Conservation (phyloP, 2,888 invertebrate species). For the Drosophila kokeensis region DNA sequence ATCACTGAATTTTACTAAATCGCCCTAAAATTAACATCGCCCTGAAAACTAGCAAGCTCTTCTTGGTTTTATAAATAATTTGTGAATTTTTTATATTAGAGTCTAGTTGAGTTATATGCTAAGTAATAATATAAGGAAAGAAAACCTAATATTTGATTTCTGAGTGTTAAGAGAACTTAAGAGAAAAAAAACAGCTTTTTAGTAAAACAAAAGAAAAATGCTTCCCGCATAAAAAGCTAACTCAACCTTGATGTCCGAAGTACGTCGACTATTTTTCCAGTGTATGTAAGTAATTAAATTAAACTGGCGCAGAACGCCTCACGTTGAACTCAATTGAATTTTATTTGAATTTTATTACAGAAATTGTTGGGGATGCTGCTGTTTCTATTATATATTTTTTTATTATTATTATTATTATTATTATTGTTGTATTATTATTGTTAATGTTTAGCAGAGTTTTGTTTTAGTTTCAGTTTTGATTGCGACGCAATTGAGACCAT, state of each 20-base stretch:
- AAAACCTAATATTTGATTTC: not conserved
- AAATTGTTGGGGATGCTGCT: slow-evolving; percentile 41
- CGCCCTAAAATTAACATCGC: too few species aligned
- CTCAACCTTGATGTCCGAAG: not conserved
- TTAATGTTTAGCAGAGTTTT: slow-evolving; percentile 14
- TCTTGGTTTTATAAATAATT: too few species aligned
- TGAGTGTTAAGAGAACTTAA: not conserved
- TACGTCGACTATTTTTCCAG: not conserved
- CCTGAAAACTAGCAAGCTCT: too few species aligned
- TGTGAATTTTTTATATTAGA: not conserved
- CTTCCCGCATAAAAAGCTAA: not conserved
- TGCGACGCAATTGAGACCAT: slow-evolving; percentile 68
- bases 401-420: slow-evolving; percentile 38
- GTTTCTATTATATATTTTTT: slow-evolving; percentile 43
- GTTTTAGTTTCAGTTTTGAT: slow-evolving; percentile 47
- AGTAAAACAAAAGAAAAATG: not conserved
- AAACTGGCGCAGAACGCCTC: slow-evolving; percentile 67
- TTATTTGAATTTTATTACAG: slow-evolving; percentile 78
- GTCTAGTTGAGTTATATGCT: not conserved
- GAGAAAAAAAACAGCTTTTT: not conserved
- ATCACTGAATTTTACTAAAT: not conserved
- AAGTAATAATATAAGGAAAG: not conserved
- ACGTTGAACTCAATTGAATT: slow-evolving; percentile 77
- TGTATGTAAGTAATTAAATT: slow-evolving; percentile 74
- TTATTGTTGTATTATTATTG: slow-evolving; percentile 18